A percentile compares a stretch with the other conserved stretches of the same genome.
Evolutionary conservation across 2,888 invertebrate species (phyloP).

Genomic region (Thymelicus sylvestris): DNA sequence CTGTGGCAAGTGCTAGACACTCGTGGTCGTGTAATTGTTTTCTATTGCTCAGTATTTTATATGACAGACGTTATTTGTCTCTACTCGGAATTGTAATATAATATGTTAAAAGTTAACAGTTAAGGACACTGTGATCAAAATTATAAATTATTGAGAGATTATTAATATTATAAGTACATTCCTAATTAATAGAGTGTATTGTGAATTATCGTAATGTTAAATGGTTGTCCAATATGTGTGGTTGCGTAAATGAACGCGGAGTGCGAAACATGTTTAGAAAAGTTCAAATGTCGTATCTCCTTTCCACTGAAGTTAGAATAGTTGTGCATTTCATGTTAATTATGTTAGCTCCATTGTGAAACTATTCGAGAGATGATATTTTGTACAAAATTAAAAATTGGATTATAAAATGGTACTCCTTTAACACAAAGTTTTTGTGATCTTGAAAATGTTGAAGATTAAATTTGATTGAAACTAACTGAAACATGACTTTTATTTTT

Average conservation of each 20-base stretch:
- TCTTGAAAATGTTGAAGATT: conserved; percentile 80
- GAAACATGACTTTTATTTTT: conserved; percentile 55
- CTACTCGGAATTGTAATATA: conserved; percentile 77
- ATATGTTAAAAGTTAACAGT: conserved; percentile 82
- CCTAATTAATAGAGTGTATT: conserved; percentile 79
- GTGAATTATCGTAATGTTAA: conserved; percentile 78
- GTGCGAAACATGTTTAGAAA: conserved; percentile 47
- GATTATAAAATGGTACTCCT: conserved; percentile 72
- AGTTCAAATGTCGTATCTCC: conserved; percentile 66
- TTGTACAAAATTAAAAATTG: conserved; percentile 81
- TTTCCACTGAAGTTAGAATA: conserved; percentile 60
- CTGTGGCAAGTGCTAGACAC: conserved; percentile 56
- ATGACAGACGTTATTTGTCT: conserved; percentile 67
- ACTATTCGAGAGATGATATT: conserved; percentile 77
- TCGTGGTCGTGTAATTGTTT: conserved; percentile 78
- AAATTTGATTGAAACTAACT: conserved; percentile 75
- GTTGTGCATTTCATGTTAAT: conserved; percentile 68
- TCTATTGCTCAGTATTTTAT: conserved; percentile 84
- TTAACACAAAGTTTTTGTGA: conserved; percentile 71
- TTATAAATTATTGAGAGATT: conserved; percentile 85
- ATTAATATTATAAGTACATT: conserved; percentile 83
- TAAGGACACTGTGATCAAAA: conserved; percentile 84
- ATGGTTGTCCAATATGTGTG: conserved; percentile 64
- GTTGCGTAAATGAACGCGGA: conserved; percentile 34
- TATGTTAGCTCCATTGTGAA: conserved; percentile 64